Evolutionary conservation across 2,888 invertebrate genomes (phyloP), one percentile per base, ranked within the genome.

Genomic region (Agonum fuliginosum): DNA sequence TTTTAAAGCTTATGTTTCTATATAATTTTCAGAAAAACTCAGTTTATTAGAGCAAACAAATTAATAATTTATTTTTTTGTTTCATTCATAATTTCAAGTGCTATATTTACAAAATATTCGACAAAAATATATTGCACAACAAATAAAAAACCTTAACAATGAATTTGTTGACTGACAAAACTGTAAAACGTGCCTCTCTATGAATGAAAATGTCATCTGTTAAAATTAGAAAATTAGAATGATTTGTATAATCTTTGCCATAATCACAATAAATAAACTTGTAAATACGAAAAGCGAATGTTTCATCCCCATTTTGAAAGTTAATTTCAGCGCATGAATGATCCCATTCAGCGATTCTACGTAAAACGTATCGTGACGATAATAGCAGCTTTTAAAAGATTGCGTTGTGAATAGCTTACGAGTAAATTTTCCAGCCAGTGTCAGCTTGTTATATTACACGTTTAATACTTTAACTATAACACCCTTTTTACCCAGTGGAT

Each of bases 371-470:
- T 48, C 48, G 20, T 20, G 48, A 48, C 48, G 20, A 48, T 48
- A 48, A 48, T 48, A 48, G 48, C 1, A 48, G 48, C 48, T 48
- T 48, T 48, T 48, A 48, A 48, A 48, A 48, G 48, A 37, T 37
- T 37, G 37, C 37, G 37, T 17, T 20, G 8, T 48, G 48, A 48
- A 48, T 19, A 48, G 48, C 48, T 48, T 20, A 20, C 48, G 48
- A 48, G 22, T 20, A 37, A 37, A 37, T 37, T 37, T 37, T 0
- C 37, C 37, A 10, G 37, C n/a, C n/a, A 37, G 37, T 37, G n/a
- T 37, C 37, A 37, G 37, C 37, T 37, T 37, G 37, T 37, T n/a
- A 37, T 37, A n/a, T 37, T 37, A 37, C 37, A 37, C 37, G 37
- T 37, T 37, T 37, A 37, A 37, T 37, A 37, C 37, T 37, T 37